These are phyloP conservation scores for Pagetopsis macropterus DNA, from an alignment of 2,797 vertebrate species.

Conservation along the genomic window DNA sequence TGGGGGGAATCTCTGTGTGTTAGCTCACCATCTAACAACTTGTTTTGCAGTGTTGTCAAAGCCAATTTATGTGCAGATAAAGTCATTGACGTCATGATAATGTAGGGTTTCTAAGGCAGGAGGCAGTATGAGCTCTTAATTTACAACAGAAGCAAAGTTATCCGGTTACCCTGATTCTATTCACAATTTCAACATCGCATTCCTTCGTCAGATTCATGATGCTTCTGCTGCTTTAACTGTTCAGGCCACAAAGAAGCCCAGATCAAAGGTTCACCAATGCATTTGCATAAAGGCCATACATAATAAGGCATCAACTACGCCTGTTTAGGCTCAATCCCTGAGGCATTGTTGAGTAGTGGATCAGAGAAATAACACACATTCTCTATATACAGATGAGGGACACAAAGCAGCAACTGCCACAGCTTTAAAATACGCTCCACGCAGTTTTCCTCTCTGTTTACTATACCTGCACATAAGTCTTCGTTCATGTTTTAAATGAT, in stretches of 20 bases:
- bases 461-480: slow-evolving; percentile 46
- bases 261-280: slow-evolving; percentile 74
- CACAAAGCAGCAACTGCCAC: slow-evolving; percentile 43
- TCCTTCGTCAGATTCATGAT: slow-evolving; percentile 47
- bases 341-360: slow-evolving; percentile 57
- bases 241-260: slow-evolving; percentile 60
- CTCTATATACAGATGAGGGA: slow-evolving; percentile 60
- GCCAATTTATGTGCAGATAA: slow-evolving; percentile 9
- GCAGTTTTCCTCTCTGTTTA: slow-evolving; percentile 21
- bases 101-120: slow-evolving; percentile 9
- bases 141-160: slow-evolving; percentile 46
- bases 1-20: slow-evolving; percentile 30
- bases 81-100: slow-evolving; percentile 62
- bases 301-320: slow-evolving; percentile 64
- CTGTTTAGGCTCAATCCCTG: slow-evolving; percentile 65
- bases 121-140: slow-evolving; percentile 45
- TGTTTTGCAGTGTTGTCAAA: slow-evolving; percentile 35
- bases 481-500: slow-evolving; percentile 43
- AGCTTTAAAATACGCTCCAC: neutral
- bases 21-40: slow-evolving; percentile 37
- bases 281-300: slow-evolving; percentile 75
- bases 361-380: slow-evolving; percentile 39
- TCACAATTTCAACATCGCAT: slow-evolving; percentile 33
- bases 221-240: slow-evolving; percentile 58
- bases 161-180: slow-evolving; percentile 42